These are phyloP conservation scores for Oxystoma pomonae DNA, from an alignment of 2,888 invertebrate species.

Conservation along the genomic window DNA sequence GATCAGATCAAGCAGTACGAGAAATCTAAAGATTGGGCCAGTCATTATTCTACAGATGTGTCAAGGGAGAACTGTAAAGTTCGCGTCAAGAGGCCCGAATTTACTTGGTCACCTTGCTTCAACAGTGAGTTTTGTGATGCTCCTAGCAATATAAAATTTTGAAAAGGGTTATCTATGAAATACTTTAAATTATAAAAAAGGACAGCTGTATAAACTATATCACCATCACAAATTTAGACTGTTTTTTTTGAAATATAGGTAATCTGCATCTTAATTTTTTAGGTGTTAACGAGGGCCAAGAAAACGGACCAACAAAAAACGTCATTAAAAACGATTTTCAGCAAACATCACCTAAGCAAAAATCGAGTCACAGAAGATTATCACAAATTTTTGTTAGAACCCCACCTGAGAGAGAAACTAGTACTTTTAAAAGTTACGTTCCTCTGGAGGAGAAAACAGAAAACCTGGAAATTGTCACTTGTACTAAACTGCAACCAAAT, in stretches of 20 bases:
- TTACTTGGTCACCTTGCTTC: slow-evolving; percentile 39
- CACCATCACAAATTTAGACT: no score
- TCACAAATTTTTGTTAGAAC: slow-evolving; percentile 28
- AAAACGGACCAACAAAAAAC: neutral
- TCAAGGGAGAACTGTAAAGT: slow-evolving; percentile 27
- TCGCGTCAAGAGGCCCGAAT: slow-evolving; percentile 27
- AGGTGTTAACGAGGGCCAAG: neutral
- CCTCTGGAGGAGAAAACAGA: neutral
- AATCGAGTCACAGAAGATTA: slow-evolving; percentile 20
- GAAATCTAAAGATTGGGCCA: slow-evolving; percentile 20
- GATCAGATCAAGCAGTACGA: slow-evolving; percentile 40
- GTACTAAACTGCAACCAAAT: neutral
- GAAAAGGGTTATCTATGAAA: no score
- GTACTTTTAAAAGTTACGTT: neutral
- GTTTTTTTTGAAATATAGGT: no score
- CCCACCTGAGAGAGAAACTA: slow-evolving; percentile 12
- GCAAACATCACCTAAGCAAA: neutral
- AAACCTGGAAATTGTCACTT: neutral
- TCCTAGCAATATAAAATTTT: no score
- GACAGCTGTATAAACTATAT: no score
- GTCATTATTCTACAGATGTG: slow-evolving; percentile 34
- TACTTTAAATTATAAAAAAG: no score
- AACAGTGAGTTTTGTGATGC: no score
- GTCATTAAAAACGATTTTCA: neutral
- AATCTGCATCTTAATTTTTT: no score